Percentiles rank a stretch among this genome's conserved stretches.
Evolutionary conservation across 2,888 invertebrate species (phyloP).

Genomic region (Blastobasis lacticolella): DNA sequence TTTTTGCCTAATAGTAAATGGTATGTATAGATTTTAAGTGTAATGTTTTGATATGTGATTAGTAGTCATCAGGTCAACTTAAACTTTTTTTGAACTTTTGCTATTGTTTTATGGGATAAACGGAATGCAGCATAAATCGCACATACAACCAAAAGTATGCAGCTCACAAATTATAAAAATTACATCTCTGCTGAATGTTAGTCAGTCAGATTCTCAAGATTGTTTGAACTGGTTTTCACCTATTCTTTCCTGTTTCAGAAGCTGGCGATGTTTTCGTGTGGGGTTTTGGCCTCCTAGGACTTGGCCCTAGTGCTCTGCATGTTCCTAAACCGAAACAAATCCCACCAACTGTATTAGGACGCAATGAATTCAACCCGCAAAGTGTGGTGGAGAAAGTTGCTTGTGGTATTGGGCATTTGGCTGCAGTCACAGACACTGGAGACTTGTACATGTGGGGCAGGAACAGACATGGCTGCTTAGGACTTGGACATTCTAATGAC

Average conservation of each 20-base stretch:
- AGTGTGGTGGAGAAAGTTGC: constrained; percentile 77
- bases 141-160: no score
- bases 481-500: constrained; percentile 85
- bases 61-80: no score
- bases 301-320: constrained; percentile 85
- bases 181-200: no score
- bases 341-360: constrained; percentile 88
- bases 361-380: constrained; percentile 86
- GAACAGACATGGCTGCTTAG: constrained; percentile 88
- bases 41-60: neutral
- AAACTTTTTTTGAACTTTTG: no score
- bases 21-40: constrained; percentile 42
- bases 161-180: no score
- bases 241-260: constrained; percentile 63
- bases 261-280: constrained; percentile 90
- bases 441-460: constrained; percentile 95
- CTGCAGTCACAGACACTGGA: constrained; percentile 87
- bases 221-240: no score
- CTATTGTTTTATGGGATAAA: no score
- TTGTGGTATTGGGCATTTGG: constrained; percentile 83
- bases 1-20: constrained; percentile 87
- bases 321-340: constrained; percentile 80
- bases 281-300: constrained; percentile 95
- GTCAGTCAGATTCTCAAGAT: no score
- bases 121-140: no score